phyloP scores from a whole-genome alignment of 2,888 invertebrate genomes.

The Ornithoptera alexandrae region DNA sequence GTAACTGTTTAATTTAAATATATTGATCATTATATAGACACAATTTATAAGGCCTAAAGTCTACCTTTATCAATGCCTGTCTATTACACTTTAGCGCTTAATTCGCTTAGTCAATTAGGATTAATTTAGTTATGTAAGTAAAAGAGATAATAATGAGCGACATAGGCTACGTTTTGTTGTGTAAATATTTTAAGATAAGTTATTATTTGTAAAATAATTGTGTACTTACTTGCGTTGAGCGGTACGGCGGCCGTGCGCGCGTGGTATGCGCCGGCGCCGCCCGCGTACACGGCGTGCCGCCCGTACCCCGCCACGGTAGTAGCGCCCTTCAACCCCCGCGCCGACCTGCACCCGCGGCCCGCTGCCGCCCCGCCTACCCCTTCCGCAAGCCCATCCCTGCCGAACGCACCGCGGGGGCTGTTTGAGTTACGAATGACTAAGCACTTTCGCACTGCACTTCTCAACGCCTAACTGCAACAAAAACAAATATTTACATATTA shows the following conservation, averaged over 20 bases:
- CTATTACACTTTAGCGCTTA: too few relatives aligned
- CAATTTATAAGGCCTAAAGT: too few relatives aligned
- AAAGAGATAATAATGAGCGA: too few relatives aligned
- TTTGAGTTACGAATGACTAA: slow-evolving; percentile 9
- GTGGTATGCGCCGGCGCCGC: slow-evolving; percentile 67
- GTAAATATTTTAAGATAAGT: too few relatives aligned
- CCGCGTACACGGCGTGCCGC: slow-evolving; percentile 67
- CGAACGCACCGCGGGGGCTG: slow-evolving; percentile 7
- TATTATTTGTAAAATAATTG: too few relatives aligned
- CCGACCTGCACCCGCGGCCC: slow-evolving; percentile 17
- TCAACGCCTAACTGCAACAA: slow-evolving; percentile 23
- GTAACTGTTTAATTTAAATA: too few relatives aligned
- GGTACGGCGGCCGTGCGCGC: slow-evolving; percentile 71
- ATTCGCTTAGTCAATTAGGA: too few relatives aligned
- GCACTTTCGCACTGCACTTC: slow-evolving; percentile 13
- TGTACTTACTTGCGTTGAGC: slow-evolving; percentile 74
- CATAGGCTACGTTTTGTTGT: too few relatives aligned
- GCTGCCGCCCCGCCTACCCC: slow-evolving; percentile 7
- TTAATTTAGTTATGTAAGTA: too few relatives aligned
- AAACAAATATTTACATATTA: not conserved
- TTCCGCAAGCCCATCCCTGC: slow-evolving; percentile 19
- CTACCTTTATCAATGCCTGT: too few relatives aligned
- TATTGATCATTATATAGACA: too few relatives aligned
- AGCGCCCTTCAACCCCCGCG: slow-evolving; percentile 32
- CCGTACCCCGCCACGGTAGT: slow-evolving; percentile 73